phyloP scores from a whole-genome alignment of 2,888 invertebrate genomes.

The Drosophila greeni region DNA sequence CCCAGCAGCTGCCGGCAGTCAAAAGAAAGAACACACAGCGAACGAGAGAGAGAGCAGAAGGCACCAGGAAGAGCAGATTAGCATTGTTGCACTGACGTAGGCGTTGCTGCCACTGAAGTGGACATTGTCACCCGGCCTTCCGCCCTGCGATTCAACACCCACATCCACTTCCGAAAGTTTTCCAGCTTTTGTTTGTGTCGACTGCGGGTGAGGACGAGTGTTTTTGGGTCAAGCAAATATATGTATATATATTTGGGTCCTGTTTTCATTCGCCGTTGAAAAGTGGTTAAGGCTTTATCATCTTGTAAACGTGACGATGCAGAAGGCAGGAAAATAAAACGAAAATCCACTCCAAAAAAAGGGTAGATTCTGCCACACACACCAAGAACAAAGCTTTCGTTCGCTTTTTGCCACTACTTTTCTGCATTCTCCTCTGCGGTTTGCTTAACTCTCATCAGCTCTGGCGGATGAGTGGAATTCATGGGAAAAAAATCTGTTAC shows the following conservation, averaged over 20 bases:
- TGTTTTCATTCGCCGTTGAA: constrained; percentile 50
- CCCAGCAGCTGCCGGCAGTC: constrained; percentile 40
- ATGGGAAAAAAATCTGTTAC: constrained; percentile 19
- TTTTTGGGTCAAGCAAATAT: constrained; percentile 51
- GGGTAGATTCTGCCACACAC: constrained; percentile 30
- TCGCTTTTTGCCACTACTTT: constrained; percentile 16
- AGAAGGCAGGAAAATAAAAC: constrained; percentile 43
- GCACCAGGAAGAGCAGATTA: constrained; percentile 42
- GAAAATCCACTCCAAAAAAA: constrained; percentile 14
- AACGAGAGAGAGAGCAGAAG: constrained; percentile 11
- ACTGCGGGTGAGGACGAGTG: constrained; percentile 42
- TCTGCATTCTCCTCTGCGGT: constrained; percentile 24
- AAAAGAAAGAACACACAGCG: constrained; percentile 12
- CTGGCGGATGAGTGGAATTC: constrained; percentile 28
- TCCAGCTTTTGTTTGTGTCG: constrained; percentile 60
- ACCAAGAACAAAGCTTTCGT: constrained; percentile 21
- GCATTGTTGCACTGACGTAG: constrained; percentile 45
- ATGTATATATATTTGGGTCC: constrained; percentile 31
- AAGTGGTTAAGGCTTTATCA: constrained; percentile 72
- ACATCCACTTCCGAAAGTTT: constrained; percentile 49
- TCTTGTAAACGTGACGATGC: constrained; percentile 71
- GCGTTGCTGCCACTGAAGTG: constrained; percentile 59
- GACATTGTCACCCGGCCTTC: constrained; percentile 46
- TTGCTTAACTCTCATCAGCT: constrained; percentile 32
- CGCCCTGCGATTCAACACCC: neutral